Percentiles rank a stretch among this genome's conserved stretches.
Conservation (phyloP, 2,797 vertebrate genomes). For the Betta splendens region DNA sequence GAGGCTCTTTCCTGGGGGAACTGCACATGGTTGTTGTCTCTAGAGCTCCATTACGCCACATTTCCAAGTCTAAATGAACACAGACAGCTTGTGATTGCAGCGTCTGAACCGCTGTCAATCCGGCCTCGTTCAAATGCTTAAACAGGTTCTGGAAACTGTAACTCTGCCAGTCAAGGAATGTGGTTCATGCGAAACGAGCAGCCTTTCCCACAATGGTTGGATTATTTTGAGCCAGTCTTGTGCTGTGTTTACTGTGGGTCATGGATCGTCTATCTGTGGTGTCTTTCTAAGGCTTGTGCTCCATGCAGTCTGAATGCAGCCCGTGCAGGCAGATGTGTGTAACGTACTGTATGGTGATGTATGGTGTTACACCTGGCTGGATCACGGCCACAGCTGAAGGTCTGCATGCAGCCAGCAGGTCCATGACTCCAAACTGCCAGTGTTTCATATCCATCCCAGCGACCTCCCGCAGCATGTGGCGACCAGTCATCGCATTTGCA, state of each 20-base stretch:
- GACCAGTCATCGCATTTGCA: too few species aligned
- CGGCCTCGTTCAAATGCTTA: conserved; percentile 4
- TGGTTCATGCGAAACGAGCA: not conserved
- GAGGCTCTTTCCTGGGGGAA: conserved; percentile 13
- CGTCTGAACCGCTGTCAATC: conserved; percentile 22
- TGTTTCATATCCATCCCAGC: too few species aligned
- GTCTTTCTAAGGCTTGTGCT: too few species aligned
- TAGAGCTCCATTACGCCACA: conserved; percentile 16
- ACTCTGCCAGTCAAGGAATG: conserved; percentile 9
- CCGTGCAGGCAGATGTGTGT: too few species aligned
- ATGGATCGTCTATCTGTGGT: too few species aligned
- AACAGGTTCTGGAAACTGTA: conserved; percentile 16
- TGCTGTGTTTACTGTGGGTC: not conserved
- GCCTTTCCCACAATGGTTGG: not conserved
- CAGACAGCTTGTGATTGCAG: conserved; percentile 11
- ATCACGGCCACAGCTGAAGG: not conserved
- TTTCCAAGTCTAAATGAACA: conserved; percentile 24
- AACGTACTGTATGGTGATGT: too few species aligned
- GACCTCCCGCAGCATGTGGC: too few species aligned
- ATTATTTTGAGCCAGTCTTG: not conserved
- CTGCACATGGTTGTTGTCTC: conserved; percentile 3
- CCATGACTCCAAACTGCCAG: too few species aligned
- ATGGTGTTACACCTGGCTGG: not conserved
- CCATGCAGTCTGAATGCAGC: too few species aligned
- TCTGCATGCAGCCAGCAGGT: too few species aligned